Conservation (phyloP, 1,140 invertebrate species). For the Anastatus disparis region DNA sequence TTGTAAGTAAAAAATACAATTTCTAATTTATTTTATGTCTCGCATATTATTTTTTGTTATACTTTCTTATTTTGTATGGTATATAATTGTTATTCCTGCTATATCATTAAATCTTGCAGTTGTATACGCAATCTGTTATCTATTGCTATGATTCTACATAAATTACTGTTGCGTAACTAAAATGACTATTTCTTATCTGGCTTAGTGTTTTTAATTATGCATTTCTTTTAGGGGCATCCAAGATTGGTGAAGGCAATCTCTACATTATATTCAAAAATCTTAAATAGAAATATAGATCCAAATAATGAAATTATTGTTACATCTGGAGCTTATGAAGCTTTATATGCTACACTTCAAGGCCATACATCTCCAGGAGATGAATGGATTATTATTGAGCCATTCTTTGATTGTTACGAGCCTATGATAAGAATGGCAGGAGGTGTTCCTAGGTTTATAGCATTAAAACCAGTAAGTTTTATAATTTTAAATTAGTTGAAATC, state of each 20-base stretch:
- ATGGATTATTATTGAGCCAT: constrained; percentile 98
- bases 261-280: constrained; percentile 85
- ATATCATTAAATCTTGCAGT: background rate
- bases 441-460: constrained; percentile 85
- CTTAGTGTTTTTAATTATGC: background rate
- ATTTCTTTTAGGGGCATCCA: constrained; percentile 85
- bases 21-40: background rate
- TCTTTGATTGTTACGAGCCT: constrained; percentile 97
- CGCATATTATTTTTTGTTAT: too few relatives aligned
- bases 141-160: background rate
- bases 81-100: background rate
- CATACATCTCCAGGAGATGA: constrained; percentile 88
- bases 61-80: background rate
- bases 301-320: constrained; percentile 89
- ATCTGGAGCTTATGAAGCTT: constrained; percentile 92
- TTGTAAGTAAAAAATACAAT: constrained; percentile 72
- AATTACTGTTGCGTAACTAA: constrained; percentile 15
- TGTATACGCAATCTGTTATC: background rate
- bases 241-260: constrained; percentile 85
- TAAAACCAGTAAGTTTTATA: constrained; percentile 76
- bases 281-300: constrained; percentile 81
- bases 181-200: constrained; percentile 14
- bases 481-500: background rate
- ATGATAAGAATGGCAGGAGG: constrained; percentile 92
- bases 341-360: constrained; percentile 86